Evolutionary conservation across 1,140 invertebrate genomes (phyloP).

Genomic region (Palaemon carinicauda): DNA sequence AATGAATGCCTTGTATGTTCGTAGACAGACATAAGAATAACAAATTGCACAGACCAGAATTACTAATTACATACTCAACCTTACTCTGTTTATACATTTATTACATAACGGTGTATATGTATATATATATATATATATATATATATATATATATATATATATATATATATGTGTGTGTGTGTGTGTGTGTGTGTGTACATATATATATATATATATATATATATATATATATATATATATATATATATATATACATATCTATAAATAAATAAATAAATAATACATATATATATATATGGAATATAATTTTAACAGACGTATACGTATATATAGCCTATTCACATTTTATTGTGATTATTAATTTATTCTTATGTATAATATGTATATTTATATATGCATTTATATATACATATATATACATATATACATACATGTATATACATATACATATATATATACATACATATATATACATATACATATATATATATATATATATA

Average conservation of each 20-base stretch:
- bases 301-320: too few relatives aligned
- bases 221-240: neutral
- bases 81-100: neutral
- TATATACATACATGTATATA: neutral
- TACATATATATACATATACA: neutral
- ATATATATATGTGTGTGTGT: neutral
- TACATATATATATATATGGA: neutral
- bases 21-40: too few relatives aligned
- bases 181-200: neutral
- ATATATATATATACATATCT: neutral
- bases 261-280: neutral
- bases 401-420: neutral
- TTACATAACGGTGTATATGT: neutral
- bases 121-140: neutral
- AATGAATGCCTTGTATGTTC: too few relatives aligned
- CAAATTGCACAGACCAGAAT: too few relatives aligned
- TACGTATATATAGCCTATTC: too few relatives aligned
- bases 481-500: neutral
- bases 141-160: neutral
- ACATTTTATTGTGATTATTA: too few relatives aligned
- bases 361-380: too few relatives aligned
- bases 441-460: neutral
- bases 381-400: neutral
- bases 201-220: neutral
- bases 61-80: too few relatives aligned